Conservation (phyloP, 2,113 vertebrate species). For the Corydoras sp. region DNA sequence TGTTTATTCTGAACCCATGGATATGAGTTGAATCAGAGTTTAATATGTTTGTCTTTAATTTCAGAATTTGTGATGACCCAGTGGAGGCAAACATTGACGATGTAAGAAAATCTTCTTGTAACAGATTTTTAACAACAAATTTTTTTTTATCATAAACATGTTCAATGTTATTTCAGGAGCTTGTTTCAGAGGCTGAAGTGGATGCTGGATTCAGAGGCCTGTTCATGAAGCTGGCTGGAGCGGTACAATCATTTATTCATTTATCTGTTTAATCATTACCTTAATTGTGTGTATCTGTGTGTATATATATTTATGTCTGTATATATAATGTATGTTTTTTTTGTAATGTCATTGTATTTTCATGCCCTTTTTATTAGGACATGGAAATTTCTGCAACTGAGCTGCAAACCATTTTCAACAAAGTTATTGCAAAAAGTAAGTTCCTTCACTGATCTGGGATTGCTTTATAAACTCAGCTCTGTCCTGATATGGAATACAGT, state of each 20-base stretch:
- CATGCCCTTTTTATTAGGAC: constrained; percentile 60
- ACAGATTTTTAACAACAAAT: not conserved
- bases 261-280: no score
- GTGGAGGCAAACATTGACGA: constrained; percentile 66
- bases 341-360: not conserved
- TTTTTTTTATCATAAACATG: not conserved
- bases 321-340: not conserved
- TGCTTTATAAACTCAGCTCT: no score
- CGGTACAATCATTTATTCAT: constrained; percentile 32
- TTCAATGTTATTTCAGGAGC: constrained; percentile 40
- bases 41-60: not conserved
- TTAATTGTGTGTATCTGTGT: no score
- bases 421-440: constrained; percentile 67
- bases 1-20: no score
- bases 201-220: constrained; percentile 52
- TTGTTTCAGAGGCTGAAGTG: constrained; percentile 56
- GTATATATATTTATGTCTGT: not conserved
- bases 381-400: constrained; percentile 67
- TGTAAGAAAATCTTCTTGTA: constrained; percentile 51
- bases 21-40: not conserved
- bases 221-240: constrained; percentile 60
- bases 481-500: no score
- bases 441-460: not conserved
- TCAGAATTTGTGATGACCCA: constrained; percentile 68
- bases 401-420: constrained; percentile 70